Percentiles rank a stretch among this genome's conserved stretches.
phyloP scores from a whole-genome alignment of 2,888 invertebrate species.

The Elaeidobius kamerunicus region DNA sequence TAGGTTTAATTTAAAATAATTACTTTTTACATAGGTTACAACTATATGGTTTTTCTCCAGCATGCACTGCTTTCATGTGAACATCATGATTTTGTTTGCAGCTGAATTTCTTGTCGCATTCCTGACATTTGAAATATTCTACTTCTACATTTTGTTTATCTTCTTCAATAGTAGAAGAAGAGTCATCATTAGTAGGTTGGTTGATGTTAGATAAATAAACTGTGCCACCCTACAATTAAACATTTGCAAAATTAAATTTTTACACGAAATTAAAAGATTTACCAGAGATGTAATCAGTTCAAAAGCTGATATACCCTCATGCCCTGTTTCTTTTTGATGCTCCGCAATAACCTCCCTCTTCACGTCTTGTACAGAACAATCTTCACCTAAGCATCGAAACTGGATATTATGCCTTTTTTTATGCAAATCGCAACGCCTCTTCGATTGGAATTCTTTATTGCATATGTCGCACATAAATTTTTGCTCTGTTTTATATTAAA shows the following conservation, averaged over 20 bases:
- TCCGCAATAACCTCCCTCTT: conserved; percentile 50
- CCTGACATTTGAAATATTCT: conserved; percentile 50
- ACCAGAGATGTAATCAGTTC: conserved; percentile 42
- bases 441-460: conserved; percentile 53
- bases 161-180: too few relatives aligned
- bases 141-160: too few relatives aligned
- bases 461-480: conserved; percentile 54
- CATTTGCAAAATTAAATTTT: too few relatives aligned
- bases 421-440: conserved; percentile 54
- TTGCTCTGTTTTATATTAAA: conserved; percentile 4
- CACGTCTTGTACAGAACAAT: conserved; percentile 43
- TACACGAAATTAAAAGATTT: too few relatives aligned
- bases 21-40: conserved; percentile 58
- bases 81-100: conserved; percentile 60
- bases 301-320: conserved; percentile 53
- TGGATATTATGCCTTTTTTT: conserved; percentile 60
- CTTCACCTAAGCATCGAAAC: conserved; percentile 54
- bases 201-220: too few relatives aligned
- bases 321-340: conserved; percentile 58
- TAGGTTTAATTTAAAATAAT: background rate
- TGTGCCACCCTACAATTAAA: too few relatives aligned
- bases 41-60: conserved; percentile 55
- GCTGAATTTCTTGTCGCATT: conserved; percentile 60
- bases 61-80: conserved; percentile 59
- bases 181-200: too few relatives aligned